phyloP scores from a whole-genome alignment of 2,113 vertebrate species.

The Amblyornis subalaris region DNA sequence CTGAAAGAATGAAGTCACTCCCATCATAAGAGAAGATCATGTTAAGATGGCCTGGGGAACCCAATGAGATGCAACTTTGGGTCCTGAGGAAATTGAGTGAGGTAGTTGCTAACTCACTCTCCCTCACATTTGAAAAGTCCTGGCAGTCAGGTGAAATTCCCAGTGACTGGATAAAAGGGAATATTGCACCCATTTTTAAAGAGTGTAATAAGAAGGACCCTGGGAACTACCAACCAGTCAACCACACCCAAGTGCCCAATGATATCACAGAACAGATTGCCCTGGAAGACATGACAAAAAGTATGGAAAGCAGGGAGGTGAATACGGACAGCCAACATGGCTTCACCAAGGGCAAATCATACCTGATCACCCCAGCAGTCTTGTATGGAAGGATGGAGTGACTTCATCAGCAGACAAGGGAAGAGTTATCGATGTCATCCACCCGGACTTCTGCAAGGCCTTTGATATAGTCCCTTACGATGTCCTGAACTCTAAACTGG shows the following conservation, averaged over 20 bases:
- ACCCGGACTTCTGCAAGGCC: neutral
- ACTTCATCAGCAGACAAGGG: neutral
- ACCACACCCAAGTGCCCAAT: neutral
- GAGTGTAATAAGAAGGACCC: neutral
- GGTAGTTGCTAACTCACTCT: neutral
- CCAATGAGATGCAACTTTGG: fast-evolving
- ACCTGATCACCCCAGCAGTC: neutral
- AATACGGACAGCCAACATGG: fast-evolving
- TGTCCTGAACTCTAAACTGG: neutral
- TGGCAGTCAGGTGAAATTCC: neutral
- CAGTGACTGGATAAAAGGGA: neutral
- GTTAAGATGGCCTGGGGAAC: neutral
- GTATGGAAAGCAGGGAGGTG: neutral
- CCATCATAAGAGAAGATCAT: neutral
- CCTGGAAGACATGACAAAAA: neutral
- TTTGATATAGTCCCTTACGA: neutral
- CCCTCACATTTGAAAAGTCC: neutral
- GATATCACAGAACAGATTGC: neutral
- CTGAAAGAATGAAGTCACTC: neutral
- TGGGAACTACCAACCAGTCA: neutral
- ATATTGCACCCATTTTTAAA: neutral
- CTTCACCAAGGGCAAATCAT: neutral
- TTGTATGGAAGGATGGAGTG: neutral
- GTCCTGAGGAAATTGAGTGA: neutral
- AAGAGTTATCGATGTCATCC: fast-evolving